Evolutionary conservation across 2,888 invertebrate genomes (phyloP), one percentile per base, ranked within the genome.

Genomic region (Gnatocerus cornutus): DNA sequence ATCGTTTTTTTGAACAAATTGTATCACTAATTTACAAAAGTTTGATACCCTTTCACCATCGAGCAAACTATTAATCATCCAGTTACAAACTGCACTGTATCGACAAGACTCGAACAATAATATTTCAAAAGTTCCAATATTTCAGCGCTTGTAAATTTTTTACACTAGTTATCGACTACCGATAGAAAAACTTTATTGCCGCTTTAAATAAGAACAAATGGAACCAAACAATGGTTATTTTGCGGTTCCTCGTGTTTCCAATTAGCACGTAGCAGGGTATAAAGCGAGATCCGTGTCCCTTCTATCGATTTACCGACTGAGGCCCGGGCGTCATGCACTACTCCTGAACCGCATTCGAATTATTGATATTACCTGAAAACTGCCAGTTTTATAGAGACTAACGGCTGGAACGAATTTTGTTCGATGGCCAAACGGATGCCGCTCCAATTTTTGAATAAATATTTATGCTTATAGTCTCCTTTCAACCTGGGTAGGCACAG

Each of bases 351-450:
- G 63, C 63, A 63, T 41, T 68, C 74, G 72, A 77, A 78, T 79
- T 78, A 79, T 78, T 77, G 78, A 74, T 77, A 77, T 77, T 77
- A 75, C 76, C 74, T 73, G 74, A 73, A 76, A 77, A 74, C 73
- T 75, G 74, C 71, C 74, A 74, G 59, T 71, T 74, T 76, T 75
- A 75, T 75, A 72, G 69, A 75, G 71, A 73, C 74, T 72, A 66
- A 73, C 67, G 58, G 50, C 52, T 39, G 52, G 65, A 61, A 46
- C 67, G 63, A 71, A 72, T 72, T 74, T 71, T 62, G 68, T 73
- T 69, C 68, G 63, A 56, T 67, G 69, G 71, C 52, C 73, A 67
- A 71, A 37, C 72, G 73, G 71, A 72, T 70, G 68, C 61, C 43
- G 56, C 65, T 46, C 68, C 73, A 72, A 73, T 71, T 69, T 75